These are phyloP conservation scores for Orgyia antiqua DNA, from an alignment of 2,888 invertebrate species.

Conservation along the genomic window DNA sequence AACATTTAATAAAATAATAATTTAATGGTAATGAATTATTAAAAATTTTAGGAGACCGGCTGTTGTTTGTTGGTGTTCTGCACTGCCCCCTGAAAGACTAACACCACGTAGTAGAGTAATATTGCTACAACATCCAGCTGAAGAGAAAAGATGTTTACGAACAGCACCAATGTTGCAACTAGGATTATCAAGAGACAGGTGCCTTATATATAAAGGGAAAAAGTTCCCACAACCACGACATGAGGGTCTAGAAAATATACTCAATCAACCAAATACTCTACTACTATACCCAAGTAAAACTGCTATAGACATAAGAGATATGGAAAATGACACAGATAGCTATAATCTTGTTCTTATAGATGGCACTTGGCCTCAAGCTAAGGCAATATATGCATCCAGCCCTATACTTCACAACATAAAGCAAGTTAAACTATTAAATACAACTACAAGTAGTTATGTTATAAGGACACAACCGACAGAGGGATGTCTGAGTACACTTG, in stretches of 20 bases:
- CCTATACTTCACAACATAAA: slow-evolving; percentile 84
- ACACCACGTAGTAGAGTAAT: slow-evolving; percentile 84
- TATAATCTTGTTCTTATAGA: slow-evolving; percentile 92
- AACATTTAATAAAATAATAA: no score
- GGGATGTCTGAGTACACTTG: slow-evolving; percentile 93
- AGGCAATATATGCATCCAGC: slow-evolving; percentile 92
- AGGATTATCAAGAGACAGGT: slow-evolving; percentile 85
- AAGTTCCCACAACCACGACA: slow-evolving; percentile 86
- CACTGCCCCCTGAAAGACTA: slow-evolving; percentile 84
- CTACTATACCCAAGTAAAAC: slow-evolving; percentile 89
- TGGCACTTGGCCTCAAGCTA: slow-evolving; percentile 98
- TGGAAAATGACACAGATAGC: slow-evolving; percentile 59
- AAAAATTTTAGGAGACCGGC: slow-evolving; percentile 84
- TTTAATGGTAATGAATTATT: no score
- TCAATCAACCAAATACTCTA: slow-evolving; percentile 82
- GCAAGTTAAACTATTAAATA: slow-evolving; percentile 89
- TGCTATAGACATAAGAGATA: slow-evolving; percentile 82
- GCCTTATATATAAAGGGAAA: slow-evolving; percentile 89
- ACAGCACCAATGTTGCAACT: slow-evolving; percentile 94
- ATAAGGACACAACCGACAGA: slow-evolving; percentile 96
- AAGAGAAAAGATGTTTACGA: slow-evolving; percentile 91
- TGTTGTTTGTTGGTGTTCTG: slow-evolving; percentile 94
- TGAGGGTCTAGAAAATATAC: slow-evolving; percentile 81
- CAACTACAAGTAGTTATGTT: slow-evolving; percentile 89
- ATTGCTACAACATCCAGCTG: slow-evolving; percentile 94